Evolutionary conservation across 2,797 vertebrate genomes (phyloP), one percentile per base, ranked within the genome.

Genomic region (Xiphorhynchus erythropygius): DNA sequence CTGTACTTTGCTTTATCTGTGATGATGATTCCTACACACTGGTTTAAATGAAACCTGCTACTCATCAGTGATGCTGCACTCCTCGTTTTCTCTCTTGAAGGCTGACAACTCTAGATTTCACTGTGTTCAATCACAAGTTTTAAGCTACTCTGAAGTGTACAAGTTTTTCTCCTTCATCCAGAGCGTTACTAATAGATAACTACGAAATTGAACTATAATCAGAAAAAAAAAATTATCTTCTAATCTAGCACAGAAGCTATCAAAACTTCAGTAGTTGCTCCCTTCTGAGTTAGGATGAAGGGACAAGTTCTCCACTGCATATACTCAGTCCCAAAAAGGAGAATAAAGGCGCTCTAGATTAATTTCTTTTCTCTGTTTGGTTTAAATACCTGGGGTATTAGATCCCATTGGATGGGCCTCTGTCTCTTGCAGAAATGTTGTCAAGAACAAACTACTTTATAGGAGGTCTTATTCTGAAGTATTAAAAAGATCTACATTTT

Each of bases 361-460:
- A 19, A 0, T 32, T 13, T 49, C 80, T 39, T 73, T 35, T 0
- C 11, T 18, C 17, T 46, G 3, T 70, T 23, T 60, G 10, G 5
- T 52, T 74, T 83, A 39, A 77, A 67, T n/a, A 77, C 42, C 14
- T 12, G 35, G 27, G 18, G 18, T 80, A 22, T 80, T 87, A 55
- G 19, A 52, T 44, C n/a, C 85, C 25, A 18, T 16, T 33, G 35
- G 44, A 3, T 77, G 7, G 11, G 32, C 56, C 12, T 78, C 60
- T 73, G 18, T 68, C 64, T 80, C 60, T 67, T 90, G 21, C 37
- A 75, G 77, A 88, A 84, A 64, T 44, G 18, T 44, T 19, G 24
- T 84, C 23, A 67, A 80, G 71, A 80, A 10, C 32, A 93, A 79
- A 28, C 47, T 56, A 10, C 18, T 83, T 79, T 84, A 56, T 17